Evolutionary conservation across 2,113 vertebrate species (phyloP).

Genomic region (Cinclus mexicanus): DNA sequence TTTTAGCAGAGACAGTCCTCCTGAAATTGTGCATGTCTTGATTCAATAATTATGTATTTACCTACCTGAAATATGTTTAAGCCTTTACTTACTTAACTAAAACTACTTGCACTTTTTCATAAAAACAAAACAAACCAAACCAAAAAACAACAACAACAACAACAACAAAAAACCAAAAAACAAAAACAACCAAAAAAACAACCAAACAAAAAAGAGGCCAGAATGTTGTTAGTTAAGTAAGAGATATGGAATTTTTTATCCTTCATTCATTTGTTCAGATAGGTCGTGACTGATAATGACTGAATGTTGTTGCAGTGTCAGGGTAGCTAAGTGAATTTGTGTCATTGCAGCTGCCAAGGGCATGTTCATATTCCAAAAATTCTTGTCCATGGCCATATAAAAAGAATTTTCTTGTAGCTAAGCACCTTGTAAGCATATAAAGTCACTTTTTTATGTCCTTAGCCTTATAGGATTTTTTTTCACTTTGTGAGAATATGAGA

Average conservation of each 20-base stretch:
- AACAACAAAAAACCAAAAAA: not conserved
- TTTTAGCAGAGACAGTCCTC: not conserved
- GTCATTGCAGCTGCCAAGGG: not conserved
- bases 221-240: not conserved
- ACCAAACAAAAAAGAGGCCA: not conserved
- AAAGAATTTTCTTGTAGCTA: not conserved
- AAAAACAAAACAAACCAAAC: accelerated
- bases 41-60: not conserved
- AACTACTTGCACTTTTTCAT: not conserved
- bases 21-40: not conserved
- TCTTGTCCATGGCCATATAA: not conserved
- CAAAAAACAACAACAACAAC: too few species aligned
- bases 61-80: not conserved
- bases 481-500: not conserved
- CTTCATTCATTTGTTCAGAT: not conserved
- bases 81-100: not conserved
- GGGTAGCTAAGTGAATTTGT: not conserved
- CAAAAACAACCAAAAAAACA: too few species aligned
- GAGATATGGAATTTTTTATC: not conserved
- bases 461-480: not conserved
- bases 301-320: not conserved
- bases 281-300: not conserved
- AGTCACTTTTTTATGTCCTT: not conserved
- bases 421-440: not conserved
- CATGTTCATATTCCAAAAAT: not conserved